phyloP scores from a whole-genome alignment of 2,797 vertebrate genomes.

The Myotis planiceps region DNA sequence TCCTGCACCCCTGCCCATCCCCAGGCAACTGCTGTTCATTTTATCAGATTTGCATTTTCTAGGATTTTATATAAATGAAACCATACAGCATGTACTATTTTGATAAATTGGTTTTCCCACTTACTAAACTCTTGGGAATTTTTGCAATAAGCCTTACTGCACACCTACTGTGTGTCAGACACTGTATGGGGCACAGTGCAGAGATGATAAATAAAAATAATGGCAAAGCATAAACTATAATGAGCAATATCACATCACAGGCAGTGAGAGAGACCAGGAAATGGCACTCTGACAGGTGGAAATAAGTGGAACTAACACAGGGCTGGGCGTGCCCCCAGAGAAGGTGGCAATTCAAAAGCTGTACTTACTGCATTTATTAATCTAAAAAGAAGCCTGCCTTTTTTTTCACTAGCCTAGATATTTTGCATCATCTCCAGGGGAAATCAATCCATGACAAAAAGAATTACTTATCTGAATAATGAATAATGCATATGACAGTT shows the following conservation, averaged over 20 bases:
- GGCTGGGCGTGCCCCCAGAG: not conserved
- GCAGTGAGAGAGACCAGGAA: not conserved
- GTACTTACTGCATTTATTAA: not conserved
- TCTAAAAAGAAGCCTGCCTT: not conserved
- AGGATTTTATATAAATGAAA: not conserved
- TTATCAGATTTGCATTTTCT: not conserved
- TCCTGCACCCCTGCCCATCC: not conserved
- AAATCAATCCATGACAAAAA: conserved; percentile 43
- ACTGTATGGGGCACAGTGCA: not conserved
- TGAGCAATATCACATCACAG: not conserved
- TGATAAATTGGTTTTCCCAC: not conserved
- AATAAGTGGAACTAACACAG: not conserved
- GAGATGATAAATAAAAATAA: not conserved
- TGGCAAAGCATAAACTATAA: not conserved
- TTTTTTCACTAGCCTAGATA: not conserved
- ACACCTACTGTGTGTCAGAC: not conserved
- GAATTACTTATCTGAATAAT: conserved; percentile 58
- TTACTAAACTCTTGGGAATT: not conserved
- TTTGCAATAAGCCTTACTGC: not conserved
- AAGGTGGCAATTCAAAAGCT: not conserved
- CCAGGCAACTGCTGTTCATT: not conserved
- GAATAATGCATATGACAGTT: conserved; percentile 59
- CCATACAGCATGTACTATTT: not conserved
- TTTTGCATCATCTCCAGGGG: conserved; percentile 14
- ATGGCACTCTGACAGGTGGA: accelerated